These are phyloP conservation scores for Albula goreensis DNA, from an alignment of 2,113 vertebrate species.

Conservation along the genomic window DNA sequence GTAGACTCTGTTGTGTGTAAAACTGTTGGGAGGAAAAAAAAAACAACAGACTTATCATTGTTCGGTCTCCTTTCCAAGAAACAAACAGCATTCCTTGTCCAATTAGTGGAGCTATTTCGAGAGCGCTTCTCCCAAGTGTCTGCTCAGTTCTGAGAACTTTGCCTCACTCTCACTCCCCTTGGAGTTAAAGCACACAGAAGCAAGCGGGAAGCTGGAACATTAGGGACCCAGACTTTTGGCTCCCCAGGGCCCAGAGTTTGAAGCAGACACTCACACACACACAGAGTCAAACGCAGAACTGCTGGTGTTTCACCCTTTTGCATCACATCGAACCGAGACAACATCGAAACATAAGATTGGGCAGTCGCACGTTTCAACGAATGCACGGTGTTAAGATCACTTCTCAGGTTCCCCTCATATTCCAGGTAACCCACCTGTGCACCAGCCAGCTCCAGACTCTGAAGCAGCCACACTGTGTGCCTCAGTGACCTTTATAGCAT, in stretches of 20 bases:
- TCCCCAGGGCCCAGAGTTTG: neutral
- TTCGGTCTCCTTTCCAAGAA: neutral
- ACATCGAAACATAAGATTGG: neutral
- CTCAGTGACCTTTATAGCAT: neutral
- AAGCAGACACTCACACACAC: neutral
- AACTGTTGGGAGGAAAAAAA: neutral
- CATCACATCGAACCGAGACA: neutral
- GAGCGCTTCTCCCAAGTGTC: neutral
- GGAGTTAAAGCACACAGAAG: neutral
- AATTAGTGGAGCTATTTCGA: neutral
- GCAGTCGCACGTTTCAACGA: neutral
- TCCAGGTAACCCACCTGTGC: neutral
- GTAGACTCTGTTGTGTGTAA: neutral
- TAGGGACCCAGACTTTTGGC: neutral
- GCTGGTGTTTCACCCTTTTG: conserved; percentile 4
- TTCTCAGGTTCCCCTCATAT: neutral
- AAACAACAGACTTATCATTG: neutral
- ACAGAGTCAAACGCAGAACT: neutral
- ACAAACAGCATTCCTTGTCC: neutral
- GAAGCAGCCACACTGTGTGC: neutral
- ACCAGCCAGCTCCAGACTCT: too few species aligned
- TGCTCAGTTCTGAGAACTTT: neutral
- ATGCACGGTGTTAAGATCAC: neutral
- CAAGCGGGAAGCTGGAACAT: neutral
- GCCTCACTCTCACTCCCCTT: neutral